These are phyloP conservation scores for Sandelia bainsii DNA, from an alignment of 2,797 vertebrate species.

Conservation along the genomic window DNA sequence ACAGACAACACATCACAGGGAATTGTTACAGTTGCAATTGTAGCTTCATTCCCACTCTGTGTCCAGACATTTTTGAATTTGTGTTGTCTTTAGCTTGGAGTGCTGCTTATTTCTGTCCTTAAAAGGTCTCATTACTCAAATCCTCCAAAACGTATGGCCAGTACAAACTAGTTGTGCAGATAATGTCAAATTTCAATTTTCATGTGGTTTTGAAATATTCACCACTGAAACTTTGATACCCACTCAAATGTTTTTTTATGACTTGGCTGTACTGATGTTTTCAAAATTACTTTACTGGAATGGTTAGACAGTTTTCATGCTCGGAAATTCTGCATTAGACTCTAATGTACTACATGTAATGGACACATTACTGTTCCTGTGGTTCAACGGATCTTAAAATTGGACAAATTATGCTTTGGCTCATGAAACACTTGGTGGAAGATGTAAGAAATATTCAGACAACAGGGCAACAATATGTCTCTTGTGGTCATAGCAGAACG, in stretches of 20 bases:
- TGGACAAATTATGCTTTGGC: slow-evolving; percentile 45
- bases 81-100: slow-evolving; percentile 10
- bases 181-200: neutral
- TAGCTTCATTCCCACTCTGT: too few species aligned
- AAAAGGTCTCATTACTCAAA: neutral
- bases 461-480: slow-evolving; percentile 53
- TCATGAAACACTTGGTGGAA: slow-evolving; percentile 40
- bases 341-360: slow-evolving; percentile 39
- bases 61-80: neutral
- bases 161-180: neutral
- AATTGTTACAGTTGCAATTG: neutral
- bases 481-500: slow-evolving; percentile 54
- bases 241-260: too few species aligned
- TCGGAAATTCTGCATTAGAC: slow-evolving; percentile 44
- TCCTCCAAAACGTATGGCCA: neutral
- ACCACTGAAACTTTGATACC: neutral
- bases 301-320: slow-evolving; percentile 28
- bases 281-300: slow-evolving; percentile 16
- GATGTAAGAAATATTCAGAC: slow-evolving; percentile 51
- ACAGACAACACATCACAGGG: neutral
- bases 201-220: neutral
- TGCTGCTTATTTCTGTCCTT: neutral
- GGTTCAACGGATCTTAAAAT: slow-evolving; percentile 29
- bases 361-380: slow-evolving; percentile 40
- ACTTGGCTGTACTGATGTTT: neutral